Base-by-base conservation (phyloP, 2,113 vertebrate species). In the Bothrops jararaca region DNA sequence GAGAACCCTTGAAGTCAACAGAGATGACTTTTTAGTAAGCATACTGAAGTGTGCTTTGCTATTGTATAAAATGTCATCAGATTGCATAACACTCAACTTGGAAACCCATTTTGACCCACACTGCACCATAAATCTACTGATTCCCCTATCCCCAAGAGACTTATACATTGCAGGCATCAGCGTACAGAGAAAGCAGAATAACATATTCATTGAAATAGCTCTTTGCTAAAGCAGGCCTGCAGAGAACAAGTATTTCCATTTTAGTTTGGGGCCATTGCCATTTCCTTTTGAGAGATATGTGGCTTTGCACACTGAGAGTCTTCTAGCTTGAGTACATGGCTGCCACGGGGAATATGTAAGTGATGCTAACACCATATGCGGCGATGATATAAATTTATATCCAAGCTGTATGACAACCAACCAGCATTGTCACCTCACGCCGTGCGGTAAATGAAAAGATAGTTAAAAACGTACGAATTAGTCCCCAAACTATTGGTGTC, bases 321-420 rank as follows among this genome's bases (percentile, higher is more conserved):
- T 56, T 94, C 86, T 80, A 95, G 93, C 39, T 89, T 12, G 80
- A 95, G 90, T 89, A 88, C 74, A 90, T 48, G 92, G 89, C 45
- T 95, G 91, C 93, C 94, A n/a, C 53, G 90, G 94, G 92, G 90
- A 96, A 95, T 95, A 88, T 39, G 50, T 11, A 92, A 92, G 39
- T 92, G 58, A 92, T 94, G 93, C 94, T 94, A 94, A 92, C 95
- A 74, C 93, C 96, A 95, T 95, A 95, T 96, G 89, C 90, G 92
- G 94, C 94, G 80, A 96, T 94, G 89, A 95, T 93, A 96, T 93
- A 94, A 96, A 96, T 96, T 94, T 91, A 95, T 93, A 96, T 95
- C 95, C 94, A 94, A 86, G 91, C 90, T 95, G 93, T 96, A 95
- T 90, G 96, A 95, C 88, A 96, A 94, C 92, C 93, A 95, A 95